A percentile compares a stretch with the other conserved stretches of the same genome.
phyloP scores from a whole-genome alignment of 2,113 vertebrate species.

The Xiphophorus couchianus region DNA sequence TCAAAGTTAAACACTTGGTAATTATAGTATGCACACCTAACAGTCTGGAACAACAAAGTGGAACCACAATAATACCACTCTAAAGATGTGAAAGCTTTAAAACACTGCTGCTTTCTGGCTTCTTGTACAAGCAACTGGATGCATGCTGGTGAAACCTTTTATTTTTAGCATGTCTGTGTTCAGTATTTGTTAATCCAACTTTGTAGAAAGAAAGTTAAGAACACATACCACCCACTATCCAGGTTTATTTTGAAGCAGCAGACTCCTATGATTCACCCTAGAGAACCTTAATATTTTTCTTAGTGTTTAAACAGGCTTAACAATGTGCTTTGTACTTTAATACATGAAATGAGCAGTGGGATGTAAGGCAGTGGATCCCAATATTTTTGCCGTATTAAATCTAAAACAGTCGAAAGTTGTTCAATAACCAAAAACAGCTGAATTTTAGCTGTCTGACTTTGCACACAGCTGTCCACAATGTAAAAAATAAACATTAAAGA shows the following conservation, averaged over 20 bases:
- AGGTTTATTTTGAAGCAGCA: constrained; percentile 23
- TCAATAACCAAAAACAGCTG: neutral
- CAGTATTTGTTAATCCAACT: constrained; percentile 8
- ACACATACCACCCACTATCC: neutral
- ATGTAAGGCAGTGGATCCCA: constrained; percentile 11
- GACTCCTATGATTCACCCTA: neutral
- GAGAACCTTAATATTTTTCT: neutral
- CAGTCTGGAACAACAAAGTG: constrained; percentile 53
- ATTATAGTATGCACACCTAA: constrained; percentile 48
- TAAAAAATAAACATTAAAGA: neutral
- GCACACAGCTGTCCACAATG: neutral
- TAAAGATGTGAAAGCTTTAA: constrained; percentile 1
- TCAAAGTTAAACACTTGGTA: constrained; percentile 46
- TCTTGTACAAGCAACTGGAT: constrained; percentile 3
- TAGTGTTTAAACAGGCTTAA: neutral
- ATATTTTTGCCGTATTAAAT: neutral
- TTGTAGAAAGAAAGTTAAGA: neutral
- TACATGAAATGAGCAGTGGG: neutral
- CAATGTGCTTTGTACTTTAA: neutral
- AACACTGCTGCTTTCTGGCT: neutral
- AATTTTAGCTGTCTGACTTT: neutral
- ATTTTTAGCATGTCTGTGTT: neutral
- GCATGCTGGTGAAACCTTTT: constrained; percentile 12
- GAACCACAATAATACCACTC: constrained; percentile 23
- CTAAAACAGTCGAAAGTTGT: neutral